Conservation (phyloP, 30 jellyfish, hydroid and myxozoan genomes). For the Chironex yamaguchii region DNA sequence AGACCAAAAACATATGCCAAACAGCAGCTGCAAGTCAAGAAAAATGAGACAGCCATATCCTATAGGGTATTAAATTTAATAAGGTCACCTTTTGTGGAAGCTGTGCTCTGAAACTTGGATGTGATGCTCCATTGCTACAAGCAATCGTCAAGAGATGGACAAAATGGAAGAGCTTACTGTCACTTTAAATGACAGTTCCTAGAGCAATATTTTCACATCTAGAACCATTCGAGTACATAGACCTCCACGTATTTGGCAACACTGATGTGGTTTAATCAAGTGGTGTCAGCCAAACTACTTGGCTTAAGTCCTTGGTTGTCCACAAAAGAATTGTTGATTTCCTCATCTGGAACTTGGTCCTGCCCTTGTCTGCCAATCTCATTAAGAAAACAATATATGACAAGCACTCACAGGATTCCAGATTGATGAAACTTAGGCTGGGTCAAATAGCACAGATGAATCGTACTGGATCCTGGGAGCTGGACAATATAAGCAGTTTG, state of each 20-base stretch:
- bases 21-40: slow-evolving; percentile 45
- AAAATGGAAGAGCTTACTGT: slow-evolving; percentile 32
- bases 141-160: slow-evolving; percentile 53
- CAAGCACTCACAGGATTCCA: slow-evolving; percentile 45
- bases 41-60: slow-evolving; percentile 52
- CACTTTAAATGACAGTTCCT: slow-evolving; percentile 42
- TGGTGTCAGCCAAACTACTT: slow-evolving; percentile 16
- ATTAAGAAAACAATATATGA: slow-evolving; percentile 41
- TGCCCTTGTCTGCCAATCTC: slow-evolving; percentile 64
- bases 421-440: slow-evolving; percentile 14
- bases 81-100: slow-evolving; percentile 46
- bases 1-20: slow-evolving; percentile 73
- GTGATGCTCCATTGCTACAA: slow-evolving; percentile 61
- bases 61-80: slow-evolving; percentile 64
- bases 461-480: slow-evolving; percentile 60
- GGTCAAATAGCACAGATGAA: slow-evolving; percentile 72
- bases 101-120: slow-evolving; percentile 61
- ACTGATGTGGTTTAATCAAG: slow-evolving; percentile 63
- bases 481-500: slow-evolving; percentile 8
- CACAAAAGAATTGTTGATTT: slow-evolving; percentile 66
- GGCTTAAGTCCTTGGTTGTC: slow-evolving; percentile 67
- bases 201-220: slow-evolving; percentile 51
- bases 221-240: slow-evolving; percentile 21
- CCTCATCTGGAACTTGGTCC: slow-evolving; percentile 81
- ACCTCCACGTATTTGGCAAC: slow-evolving; percentile 73